These are phyloP conservation scores for Heliconius eleuchia DNA, from an alignment of 1,140 invertebrate species.

Conservation along the genomic window DNA sequence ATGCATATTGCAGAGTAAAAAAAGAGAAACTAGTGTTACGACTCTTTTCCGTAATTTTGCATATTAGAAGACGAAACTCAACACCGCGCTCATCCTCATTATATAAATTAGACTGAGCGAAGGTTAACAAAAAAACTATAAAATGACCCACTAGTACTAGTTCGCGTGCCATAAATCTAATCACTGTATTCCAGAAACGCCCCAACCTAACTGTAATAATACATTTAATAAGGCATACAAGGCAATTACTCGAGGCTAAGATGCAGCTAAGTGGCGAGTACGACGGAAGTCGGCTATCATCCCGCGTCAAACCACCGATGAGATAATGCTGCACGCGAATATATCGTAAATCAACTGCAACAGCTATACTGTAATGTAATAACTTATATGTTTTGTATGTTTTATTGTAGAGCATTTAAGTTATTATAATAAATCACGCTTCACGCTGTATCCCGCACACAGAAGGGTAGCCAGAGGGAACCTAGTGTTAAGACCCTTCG, in stretches of 20 bases:
- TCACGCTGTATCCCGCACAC: too few species aligned
- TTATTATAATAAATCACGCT: too few species aligned
- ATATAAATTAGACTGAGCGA: too few species aligned
- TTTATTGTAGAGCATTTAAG: background rate
- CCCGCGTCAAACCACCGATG: slow-evolving; percentile 14
- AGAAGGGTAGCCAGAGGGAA: too few species aligned
- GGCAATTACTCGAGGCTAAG: background rate
- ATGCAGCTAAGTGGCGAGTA: slow-evolving; percentile 16
- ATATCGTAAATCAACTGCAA: background rate
- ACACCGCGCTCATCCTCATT: too few species aligned
- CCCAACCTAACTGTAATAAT: background rate
- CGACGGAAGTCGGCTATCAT: slow-evolving; percentile 18
- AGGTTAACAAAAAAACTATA: too few species aligned
- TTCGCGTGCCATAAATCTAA: background rate
- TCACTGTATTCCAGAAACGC: background rate
- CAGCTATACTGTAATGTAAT: background rate
- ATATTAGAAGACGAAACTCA: too few species aligned
- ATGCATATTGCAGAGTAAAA: too few species aligned
- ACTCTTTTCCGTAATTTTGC: too few species aligned
- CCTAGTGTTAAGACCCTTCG: too few species aligned
- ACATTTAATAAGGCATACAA: background rate
- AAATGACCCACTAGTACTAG: too few species aligned
- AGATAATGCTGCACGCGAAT: slow-evolving; percentile 16
- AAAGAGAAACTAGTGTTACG: too few species aligned
- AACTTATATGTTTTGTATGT: background rate